Evolutionary conservation across 2,797 vertebrate genomes (phyloP).

Genomic region (Benthosema pterotum): DNA sequence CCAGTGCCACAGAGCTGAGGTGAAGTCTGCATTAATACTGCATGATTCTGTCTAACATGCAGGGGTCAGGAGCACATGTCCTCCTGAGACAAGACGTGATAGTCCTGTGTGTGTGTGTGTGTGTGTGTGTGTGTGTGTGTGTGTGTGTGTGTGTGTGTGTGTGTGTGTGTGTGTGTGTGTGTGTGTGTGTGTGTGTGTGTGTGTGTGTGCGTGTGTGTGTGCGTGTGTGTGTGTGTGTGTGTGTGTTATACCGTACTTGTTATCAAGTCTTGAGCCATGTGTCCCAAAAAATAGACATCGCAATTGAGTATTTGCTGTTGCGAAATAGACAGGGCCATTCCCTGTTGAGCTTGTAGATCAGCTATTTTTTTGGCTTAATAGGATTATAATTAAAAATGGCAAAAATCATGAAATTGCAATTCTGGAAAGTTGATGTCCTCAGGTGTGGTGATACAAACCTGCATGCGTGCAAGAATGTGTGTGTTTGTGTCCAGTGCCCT

Average conservation of each 20-base stretch:
- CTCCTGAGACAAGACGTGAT: neutral
- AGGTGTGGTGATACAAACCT: neutral
- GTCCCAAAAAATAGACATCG: too few relatives aligned
- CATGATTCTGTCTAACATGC: neutral
- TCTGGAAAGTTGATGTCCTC: too few relatives aligned
- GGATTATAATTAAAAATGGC: too few relatives aligned
- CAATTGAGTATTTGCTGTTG: too few relatives aligned
- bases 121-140: neutral
- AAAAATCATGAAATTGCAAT: too few relatives aligned
- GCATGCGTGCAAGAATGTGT: neutral
- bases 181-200: neutral
- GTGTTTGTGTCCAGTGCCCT: neutral
- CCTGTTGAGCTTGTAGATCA: neutral
- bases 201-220: neutral
- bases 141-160: conserved; percentile 2
- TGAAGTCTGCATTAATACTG: neutral
- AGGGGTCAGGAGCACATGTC: neutral
- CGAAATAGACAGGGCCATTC: neutral
- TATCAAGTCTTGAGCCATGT: too few relatives aligned
- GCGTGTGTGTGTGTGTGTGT: neutral
- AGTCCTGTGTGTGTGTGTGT: neutral
- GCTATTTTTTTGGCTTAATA: too few relatives aligned
- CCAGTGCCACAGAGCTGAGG: too few relatives aligned
- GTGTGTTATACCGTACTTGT: too few relatives aligned
- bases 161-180: neutral